Evolutionary conservation across 2,113 vertebrate species (phyloP), one percentile per base, ranked within the genome.

Genomic region (Hystrix brachyura): DNA sequence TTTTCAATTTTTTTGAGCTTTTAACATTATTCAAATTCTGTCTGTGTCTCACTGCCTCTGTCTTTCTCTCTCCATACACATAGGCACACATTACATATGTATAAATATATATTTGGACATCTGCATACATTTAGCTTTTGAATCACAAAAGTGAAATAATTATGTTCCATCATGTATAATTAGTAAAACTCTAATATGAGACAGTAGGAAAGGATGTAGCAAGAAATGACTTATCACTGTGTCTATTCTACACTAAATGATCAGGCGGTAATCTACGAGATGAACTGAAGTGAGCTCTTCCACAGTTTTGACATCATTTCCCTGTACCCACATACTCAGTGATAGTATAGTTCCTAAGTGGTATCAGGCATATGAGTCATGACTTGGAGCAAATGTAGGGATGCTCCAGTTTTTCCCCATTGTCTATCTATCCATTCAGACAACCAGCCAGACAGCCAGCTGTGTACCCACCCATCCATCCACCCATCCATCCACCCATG

Each of bases 1-100:
- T 87, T 55, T 57, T 92, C 57, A 57, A 95, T 81, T 64, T 92
- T 55, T 96, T 93, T 96, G 32, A 89, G 13, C 27, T 86, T 88
- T 93, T 69, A 48, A 43, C 62, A 57, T 57, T 86, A 71, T 46
- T 25, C 29, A 79, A 78, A 46, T 25, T 59, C 5, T 80, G 2
- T 82, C 4, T 80, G 2, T 94, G 9, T 72, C 10, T 80, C 21
- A 53, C 7, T 89, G 21, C 86, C 21, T 57, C 4, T 83, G 5
- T 74, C 2, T 90, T 1, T 93, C 7, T 72, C 2, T 76, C 14
- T 62, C 9, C 23, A 27, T 23, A 21, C 19, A 80, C 10, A 43
- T 60, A 53, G 15, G 18, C 5, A 78, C 29, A 43, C 1, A 53
- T n/a, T 76, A 62, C 32, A 62, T 15, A 48, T 17, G 34, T 32